Conservation (phyloP, 2,888 invertebrate genomes). For the Allygus modestus region DNA sequence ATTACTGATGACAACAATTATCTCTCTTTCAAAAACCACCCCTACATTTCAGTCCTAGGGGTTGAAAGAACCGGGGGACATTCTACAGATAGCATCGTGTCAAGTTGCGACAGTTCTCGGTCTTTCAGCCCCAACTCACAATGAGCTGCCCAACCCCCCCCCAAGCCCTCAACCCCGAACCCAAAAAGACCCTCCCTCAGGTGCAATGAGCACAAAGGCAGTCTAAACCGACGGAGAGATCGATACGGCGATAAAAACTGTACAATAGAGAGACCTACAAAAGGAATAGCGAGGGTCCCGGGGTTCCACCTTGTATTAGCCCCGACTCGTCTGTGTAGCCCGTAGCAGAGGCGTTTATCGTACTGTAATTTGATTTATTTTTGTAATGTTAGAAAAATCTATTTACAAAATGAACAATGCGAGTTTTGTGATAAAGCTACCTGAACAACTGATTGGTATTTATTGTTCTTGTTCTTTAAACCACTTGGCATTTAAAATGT, state of each 20-base stretch:
- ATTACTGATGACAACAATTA: too few relatives aligned
- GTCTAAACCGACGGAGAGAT: not conserved
- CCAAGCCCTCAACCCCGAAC: too few relatives aligned
- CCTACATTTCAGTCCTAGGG: too few relatives aligned
- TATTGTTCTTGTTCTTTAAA: too few relatives aligned
- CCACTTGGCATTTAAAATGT: too few relatives aligned
- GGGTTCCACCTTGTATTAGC: not conserved
- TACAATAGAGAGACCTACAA: conserved; percentile 4
- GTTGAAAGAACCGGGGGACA: not conserved
- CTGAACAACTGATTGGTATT: too few relatives aligned
- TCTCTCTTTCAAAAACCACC: too few relatives aligned
- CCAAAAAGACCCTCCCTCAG: conserved; percentile 3
- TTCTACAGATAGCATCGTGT: conserved; percentile 12
- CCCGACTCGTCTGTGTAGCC: not conserved
- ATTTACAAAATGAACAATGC: too few relatives aligned
- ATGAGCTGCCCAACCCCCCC: not conserved
- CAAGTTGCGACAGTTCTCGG: not conserved
- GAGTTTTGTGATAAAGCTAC: too few relatives aligned
- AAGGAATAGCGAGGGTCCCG: conserved; percentile 20
- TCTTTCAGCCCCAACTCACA: conserved; percentile 12
- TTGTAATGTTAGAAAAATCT: too few relatives aligned
- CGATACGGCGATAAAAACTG: not conserved
- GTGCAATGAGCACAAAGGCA: not conserved
- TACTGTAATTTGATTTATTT: too few relatives aligned
- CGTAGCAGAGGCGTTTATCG: too few relatives aligned